Conservation (phyloP, 2,888 invertebrate genomes). For the Synanthedon formicaeformis region DNA sequence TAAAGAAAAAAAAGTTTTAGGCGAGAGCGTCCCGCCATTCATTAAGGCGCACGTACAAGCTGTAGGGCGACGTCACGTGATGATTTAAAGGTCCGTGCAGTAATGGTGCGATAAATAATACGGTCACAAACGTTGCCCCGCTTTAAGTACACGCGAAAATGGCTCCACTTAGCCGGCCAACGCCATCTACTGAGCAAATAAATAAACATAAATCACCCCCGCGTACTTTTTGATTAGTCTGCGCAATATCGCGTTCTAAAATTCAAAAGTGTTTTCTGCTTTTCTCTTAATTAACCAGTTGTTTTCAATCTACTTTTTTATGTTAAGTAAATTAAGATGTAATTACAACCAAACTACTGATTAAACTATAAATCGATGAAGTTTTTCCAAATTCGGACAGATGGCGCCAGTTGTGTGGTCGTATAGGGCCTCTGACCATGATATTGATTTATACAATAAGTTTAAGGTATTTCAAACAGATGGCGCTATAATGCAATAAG, state of each 20-base stretch:
- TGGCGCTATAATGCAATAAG: too few relatives aligned
- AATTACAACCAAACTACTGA: conserved; percentile 2
- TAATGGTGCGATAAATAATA: conserved; percentile 70
- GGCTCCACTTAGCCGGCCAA: conserved; percentile 48
- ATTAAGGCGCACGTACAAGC: conserved; percentile 57
- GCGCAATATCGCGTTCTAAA: conserved; percentile 9
- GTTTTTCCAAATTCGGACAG: conserved; percentile 11
- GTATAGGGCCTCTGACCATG: too few relatives aligned
- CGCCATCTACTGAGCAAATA: conserved; percentile 48
- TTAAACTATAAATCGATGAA: not conserved
- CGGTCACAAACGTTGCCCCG: conserved; percentile 38
- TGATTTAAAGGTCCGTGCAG: conserved; percentile 64
- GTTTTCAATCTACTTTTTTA: too few relatives aligned
- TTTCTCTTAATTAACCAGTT: not conserved
- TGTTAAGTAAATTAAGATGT: not conserved
- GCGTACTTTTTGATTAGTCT: conserved; percentile 30
- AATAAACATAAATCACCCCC: conserved; percentile 33
- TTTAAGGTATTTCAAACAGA: too few relatives aligned
- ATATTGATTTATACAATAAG: too few relatives aligned
- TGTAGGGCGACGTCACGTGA: conserved; percentile 57
- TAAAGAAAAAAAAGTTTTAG: conserved; percentile 55
- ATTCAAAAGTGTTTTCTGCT: conserved; percentile 7
- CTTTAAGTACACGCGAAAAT: conserved; percentile 49
- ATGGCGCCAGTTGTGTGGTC: conserved; percentile 25
- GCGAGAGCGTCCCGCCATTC: conserved; percentile 52